Evolutionary conservation across 2,797 vertebrate species (phyloP).

Genomic region (Austrolebias charrua): DNA sequence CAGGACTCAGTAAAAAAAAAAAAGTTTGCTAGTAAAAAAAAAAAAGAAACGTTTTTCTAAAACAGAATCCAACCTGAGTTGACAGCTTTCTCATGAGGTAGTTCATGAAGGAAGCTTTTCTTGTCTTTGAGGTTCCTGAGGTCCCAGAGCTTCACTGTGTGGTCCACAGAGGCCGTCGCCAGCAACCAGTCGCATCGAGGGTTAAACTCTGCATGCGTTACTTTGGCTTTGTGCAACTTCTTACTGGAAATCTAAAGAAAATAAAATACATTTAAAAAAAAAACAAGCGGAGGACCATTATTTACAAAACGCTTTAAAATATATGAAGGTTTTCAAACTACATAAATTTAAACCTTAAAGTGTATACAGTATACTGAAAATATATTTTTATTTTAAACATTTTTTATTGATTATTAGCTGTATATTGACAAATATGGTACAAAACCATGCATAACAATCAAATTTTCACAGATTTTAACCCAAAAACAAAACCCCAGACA

Average conservation of each 20-base stretch:
- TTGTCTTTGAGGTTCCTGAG: conserved; percentile 90
- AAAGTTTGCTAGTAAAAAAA: no score
- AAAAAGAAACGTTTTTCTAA: background rate
- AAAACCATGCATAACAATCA: no score
- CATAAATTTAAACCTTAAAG: no score
- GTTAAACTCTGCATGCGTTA: conserved; percentile 92
- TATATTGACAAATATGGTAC: no score
- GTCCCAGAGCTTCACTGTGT: conserved; percentile 95
- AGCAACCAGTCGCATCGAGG: conserved; percentile 89
- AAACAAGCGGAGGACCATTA: background rate
- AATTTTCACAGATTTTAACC: no score
- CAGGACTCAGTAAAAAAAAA: no score
- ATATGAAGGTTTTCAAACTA: background rate
- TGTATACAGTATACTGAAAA: no score
- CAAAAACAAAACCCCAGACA: no score
- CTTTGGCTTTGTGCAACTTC: conserved; percentile 91
- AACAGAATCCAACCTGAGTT: conserved; percentile 83
- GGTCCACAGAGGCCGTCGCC: conserved; percentile 92
- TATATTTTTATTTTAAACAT: no score
- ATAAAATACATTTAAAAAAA: background rate
- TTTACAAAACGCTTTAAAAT: background rate
- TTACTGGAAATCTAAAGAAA: conserved; percentile 85
- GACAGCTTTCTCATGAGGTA: conserved; percentile 87
- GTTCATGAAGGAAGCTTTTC: conserved; percentile 82
- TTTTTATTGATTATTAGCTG: no score